Percentiles rank a stretch among this genome's conserved stretches.
Conservation (phyloP, 2,888 invertebrate species). For the Ochlodes sylvanus region DNA sequence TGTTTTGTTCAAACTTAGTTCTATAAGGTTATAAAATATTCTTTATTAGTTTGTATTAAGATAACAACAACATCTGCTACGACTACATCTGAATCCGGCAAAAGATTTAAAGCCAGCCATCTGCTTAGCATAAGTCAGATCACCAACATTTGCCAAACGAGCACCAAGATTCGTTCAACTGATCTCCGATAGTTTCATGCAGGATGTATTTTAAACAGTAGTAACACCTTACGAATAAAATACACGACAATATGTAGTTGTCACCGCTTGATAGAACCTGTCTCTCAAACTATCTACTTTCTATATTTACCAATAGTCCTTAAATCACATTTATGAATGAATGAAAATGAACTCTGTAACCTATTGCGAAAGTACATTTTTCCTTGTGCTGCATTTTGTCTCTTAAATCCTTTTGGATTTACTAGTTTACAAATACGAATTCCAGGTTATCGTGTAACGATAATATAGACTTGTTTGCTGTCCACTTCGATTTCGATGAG, state of each 20-base stretch:
- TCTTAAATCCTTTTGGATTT: conserved; percentile 46
- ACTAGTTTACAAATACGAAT: conserved; percentile 18
- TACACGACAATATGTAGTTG: conserved; percentile 81
- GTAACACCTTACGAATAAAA: conserved; percentile 77
- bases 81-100: conserved; percentile 7
- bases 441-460: conserved; percentile 17
- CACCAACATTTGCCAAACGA: conserved; percentile 48
- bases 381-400: background rate
- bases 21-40: too few relatives aligned
- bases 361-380: conserved; percentile 10
- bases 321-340: background rate
- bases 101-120: conserved; percentile 21
- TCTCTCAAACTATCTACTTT: conserved; percentile 78
- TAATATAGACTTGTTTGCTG: background rate
- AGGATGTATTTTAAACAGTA: conserved; percentile 67
- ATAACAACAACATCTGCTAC: background rate
- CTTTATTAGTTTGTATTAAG: too few relatives aligned
- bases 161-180: conserved; percentile 42
- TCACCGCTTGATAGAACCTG: conserved; percentile 81
- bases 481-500: conserved; percentile 45
- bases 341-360: conserved; percentile 36
- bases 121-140: conserved; percentile 35
- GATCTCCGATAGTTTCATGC: conserved; percentile 57
- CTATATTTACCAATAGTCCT: conserved; percentile 22
- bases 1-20: too few relatives aligned